phyloP scores from a whole-genome alignment of 1,140 invertebrate species.

The Drosophila sp. region DNA sequence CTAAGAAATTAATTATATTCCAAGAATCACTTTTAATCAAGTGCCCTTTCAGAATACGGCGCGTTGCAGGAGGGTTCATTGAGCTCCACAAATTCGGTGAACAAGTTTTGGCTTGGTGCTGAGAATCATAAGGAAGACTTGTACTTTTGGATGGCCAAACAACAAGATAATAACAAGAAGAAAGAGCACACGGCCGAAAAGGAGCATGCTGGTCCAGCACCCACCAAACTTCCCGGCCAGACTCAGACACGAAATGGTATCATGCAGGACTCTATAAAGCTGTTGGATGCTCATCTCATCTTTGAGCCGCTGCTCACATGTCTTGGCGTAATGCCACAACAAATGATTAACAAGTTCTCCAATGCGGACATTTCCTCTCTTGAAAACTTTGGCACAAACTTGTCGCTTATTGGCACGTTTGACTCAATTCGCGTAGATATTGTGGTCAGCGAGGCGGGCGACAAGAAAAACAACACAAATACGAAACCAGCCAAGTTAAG shows the following conservation, averaged over 20 bases:
- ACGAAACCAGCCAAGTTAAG: slow-evolving; percentile 62
- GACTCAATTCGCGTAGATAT: slow-evolving; percentile 96
- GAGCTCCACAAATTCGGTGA: slow-evolving; percentile 85
- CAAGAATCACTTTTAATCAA: background rate
- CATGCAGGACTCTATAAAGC: slow-evolving; percentile 92
- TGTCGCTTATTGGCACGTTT: slow-evolving; percentile 94
- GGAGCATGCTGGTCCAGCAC: slow-evolving; percentile 62
- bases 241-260: slow-evolving; percentile 84
- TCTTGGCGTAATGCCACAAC: slow-evolving; percentile 94
- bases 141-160: slow-evolving; percentile 98
- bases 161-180: slow-evolving; percentile 89
- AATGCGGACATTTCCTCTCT: slow-evolving; percentile 87
- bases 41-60: slow-evolving; percentile 87
- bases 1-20: background rate
- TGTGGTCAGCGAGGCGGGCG: slow-evolving; percentile 93
- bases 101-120: slow-evolving; percentile 85
- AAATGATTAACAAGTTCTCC: slow-evolving; percentile 88
- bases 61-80: slow-evolving; percentile 89
- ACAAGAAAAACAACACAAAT: slow-evolving; percentile 60
- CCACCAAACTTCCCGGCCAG: slow-evolving; percentile 64
- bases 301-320: slow-evolving; percentile 94
- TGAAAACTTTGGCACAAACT: slow-evolving; percentile 95
- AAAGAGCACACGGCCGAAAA: slow-evolving; percentile 72
- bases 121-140: slow-evolving; percentile 91
- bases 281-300: slow-evolving; percentile 96